These are phyloP conservation scores for Phymatocera aterrima DNA, from an alignment of 2,888 invertebrate genomes.

Conservation along the genomic window DNA sequence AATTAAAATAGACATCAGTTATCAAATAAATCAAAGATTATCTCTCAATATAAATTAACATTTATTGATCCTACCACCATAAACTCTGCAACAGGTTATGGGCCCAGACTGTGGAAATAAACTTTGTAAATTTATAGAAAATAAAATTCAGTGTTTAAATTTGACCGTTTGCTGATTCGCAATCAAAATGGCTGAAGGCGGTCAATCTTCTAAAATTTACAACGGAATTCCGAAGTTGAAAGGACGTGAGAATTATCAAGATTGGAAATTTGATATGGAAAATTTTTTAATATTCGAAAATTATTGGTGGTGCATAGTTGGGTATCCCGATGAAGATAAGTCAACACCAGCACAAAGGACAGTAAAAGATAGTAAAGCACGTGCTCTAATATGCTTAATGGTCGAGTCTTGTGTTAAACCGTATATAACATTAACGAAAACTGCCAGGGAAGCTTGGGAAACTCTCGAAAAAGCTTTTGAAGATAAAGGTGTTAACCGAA, in stretches of 20 bases:
- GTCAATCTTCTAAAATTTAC: neutral
- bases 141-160: neutral
- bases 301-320: neutral
- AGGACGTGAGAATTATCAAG: neutral
- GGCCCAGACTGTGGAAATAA: too few species aligned
- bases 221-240: neutral
- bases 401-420: neutral
- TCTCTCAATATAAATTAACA: too few species aligned
- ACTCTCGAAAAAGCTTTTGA: constrained; percentile 54
- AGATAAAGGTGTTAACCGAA: constrained; percentile 52
- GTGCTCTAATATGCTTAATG: neutral
- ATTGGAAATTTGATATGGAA: neutral
- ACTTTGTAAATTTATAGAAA: neutral
- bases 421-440: neutral
- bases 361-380: neutral
- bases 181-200: neutral
- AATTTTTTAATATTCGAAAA: neutral
- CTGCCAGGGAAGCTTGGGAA: constrained; percentile 50
- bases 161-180: neutral
- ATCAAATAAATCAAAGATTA: too few species aligned
- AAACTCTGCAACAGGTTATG: constrained; percentile 23
- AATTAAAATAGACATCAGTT: too few species aligned
- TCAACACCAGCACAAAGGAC: neutral
- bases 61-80: too few species aligned
- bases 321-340: neutral